phyloP scores from a whole-genome alignment of 2,113 vertebrate genomes.

The Nyctibius bracteatus region DNA sequence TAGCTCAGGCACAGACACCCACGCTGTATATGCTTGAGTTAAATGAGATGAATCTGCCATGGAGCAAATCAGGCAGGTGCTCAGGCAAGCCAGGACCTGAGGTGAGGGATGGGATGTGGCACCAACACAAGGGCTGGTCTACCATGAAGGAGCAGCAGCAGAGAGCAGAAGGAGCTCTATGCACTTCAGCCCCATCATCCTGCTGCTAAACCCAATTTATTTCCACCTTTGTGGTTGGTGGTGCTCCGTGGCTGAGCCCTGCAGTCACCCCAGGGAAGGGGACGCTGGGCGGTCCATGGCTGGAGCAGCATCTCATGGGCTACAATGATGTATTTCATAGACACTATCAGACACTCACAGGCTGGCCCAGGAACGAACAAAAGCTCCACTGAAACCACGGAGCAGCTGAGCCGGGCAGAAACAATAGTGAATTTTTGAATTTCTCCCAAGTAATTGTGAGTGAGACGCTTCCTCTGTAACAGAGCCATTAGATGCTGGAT shows the following conservation, averaged over 20 bases:
- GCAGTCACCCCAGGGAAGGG: no score
- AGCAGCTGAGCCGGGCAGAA: conserved; percentile 5
- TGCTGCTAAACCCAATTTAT: background rate
- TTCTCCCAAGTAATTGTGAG: background rate
- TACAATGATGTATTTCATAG: background rate
- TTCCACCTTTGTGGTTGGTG: background rate
- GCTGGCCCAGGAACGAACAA: background rate
- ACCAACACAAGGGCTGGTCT: background rate
- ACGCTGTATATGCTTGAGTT: fast-evolving
- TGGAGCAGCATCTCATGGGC: background rate
- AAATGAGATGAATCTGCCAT: background rate
- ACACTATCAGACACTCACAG: background rate
- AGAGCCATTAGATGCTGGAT: background rate
- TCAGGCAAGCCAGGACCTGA: background rate
- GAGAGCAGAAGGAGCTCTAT: background rate
- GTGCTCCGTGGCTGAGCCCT: background rate
- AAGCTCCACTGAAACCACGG: background rate
- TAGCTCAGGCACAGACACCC: background rate
- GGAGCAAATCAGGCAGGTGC: fast-evolving
- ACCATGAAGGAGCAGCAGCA: background rate
- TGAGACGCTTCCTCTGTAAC: background rate
- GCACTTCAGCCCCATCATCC: background rate
- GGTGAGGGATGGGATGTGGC: background rate
- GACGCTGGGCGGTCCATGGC: background rate
- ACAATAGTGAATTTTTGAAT: background rate